Conservation (phyloP, 2,888 invertebrate genomes). For the Nebria salina region DNA sequence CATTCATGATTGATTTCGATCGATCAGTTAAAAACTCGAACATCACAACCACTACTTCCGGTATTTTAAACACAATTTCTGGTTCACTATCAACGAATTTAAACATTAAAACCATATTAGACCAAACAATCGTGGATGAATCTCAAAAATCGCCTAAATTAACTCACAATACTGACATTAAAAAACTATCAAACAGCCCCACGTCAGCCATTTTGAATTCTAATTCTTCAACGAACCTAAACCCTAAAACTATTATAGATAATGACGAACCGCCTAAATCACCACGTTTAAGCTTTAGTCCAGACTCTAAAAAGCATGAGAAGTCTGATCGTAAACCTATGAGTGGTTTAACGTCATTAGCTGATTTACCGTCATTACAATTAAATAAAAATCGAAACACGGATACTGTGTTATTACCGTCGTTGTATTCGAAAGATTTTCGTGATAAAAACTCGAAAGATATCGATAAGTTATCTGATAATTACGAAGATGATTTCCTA, state of each 20-base stretch:
- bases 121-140: neutral
- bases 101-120: neutral
- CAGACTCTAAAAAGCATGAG: slow-evolving; percentile 3
- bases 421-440: slow-evolving; percentile 59
- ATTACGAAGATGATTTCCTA: slow-evolving; percentile 61
- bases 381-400: slow-evolving; percentile 56
- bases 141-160: neutral
- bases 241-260: slow-evolving; percentile 29
- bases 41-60: neutral
- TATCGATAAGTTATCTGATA: slow-evolving; percentile 57
- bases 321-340: slow-evolving; percentile 52
- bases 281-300: slow-evolving; percentile 28
- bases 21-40: slow-evolving; percentile 27
- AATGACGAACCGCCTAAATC: slow-evolving; percentile 35
- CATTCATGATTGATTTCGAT: slow-evolving; percentile 43
- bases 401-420: slow-evolving; percentile 57
- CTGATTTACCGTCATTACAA: slow-evolving; percentile 58
- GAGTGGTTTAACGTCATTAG: slow-evolving; percentile 55
- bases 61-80: neutral
- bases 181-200: too few relatives aligned
- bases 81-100: neutral
- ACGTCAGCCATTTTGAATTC: too few relatives aligned
- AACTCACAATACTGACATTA: too few relatives aligned
- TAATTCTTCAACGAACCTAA: slow-evolving; percentile 11
- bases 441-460: slow-evolving; percentile 57